phyloP scores from a whole-genome alignment of 2,888 invertebrate species.

The Ochropleura plecta region DNA sequence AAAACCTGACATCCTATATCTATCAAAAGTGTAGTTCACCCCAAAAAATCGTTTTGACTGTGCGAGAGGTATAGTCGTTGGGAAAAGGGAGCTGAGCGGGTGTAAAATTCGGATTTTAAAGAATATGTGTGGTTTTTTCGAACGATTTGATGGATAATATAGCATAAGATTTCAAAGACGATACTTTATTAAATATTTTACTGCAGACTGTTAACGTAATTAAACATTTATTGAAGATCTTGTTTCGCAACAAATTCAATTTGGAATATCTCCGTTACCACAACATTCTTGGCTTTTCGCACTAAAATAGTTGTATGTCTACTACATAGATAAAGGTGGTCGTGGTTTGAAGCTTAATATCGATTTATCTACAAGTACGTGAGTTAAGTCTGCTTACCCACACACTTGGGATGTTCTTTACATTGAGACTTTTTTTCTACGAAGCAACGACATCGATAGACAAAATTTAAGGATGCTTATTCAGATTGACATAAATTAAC shows the following conservation, averaged over 20 bases:
- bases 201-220: conserved; percentile 33
- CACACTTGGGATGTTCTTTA: conserved; percentile 1
- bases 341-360: conserved; percentile 5
- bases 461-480: neutral
- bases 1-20: too few species aligned
- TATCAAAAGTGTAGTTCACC: too few species aligned
- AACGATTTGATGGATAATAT: neutral
- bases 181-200: conserved; percentile 17
- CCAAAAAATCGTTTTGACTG: too few species aligned
- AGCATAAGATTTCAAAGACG: neutral
- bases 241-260: conserved; percentile 57
- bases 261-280: conserved; percentile 47
- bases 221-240: conserved; percentile 45
- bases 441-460: neutral
- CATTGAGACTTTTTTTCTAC: neutral
- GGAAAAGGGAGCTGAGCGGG: too few species aligned
- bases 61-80: too few species aligned
- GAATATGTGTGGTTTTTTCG: neutral
- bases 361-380: conserved; percentile 12
- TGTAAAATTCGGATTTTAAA: neutral
- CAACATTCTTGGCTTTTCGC: conserved; percentile 52
- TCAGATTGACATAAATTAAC: neutral
- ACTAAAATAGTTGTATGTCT: conserved; percentile 42
- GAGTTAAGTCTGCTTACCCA: conserved; percentile 9
- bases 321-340: conserved; percentile 15